Evolutionary conservation across 2,888 invertebrate genomes (phyloP).

Genomic region (Tromatobia lineatoria): DNA sequence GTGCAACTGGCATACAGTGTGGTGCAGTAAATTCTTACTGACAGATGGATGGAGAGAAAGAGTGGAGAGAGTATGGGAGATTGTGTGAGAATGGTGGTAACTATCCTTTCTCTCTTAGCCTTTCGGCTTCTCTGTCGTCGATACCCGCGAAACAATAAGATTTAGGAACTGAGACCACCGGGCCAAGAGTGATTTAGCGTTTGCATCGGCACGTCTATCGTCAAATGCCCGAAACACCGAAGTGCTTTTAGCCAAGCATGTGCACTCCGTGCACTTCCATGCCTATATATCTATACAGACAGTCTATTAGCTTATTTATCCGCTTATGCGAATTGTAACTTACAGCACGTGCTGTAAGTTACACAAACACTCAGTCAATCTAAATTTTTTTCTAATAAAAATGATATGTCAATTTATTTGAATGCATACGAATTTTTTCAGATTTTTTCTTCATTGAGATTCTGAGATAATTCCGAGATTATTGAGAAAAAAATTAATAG

Average conservation of each 20-base stretch:
- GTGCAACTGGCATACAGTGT: conserved; percentile 53
- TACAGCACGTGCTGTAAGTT: too few relatives aligned
- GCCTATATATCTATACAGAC: neutral
- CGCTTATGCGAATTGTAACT: neutral
- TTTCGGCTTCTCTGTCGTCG: conserved; percentile 10
- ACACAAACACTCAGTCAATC: too few relatives aligned
- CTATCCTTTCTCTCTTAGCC: conserved; percentile 10
- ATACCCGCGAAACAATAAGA: conserved; percentile 66
- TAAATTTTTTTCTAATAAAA: too few relatives aligned
- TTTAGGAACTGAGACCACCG: conserved; percentile 64
- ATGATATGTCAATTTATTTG: too few relatives aligned
- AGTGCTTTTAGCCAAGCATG: conserved; percentile 51
- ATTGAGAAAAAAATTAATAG: too few relatives aligned
- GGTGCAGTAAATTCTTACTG: conserved; percentile 61
- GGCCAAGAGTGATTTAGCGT: conserved; percentile 65
- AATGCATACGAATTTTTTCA: too few relatives aligned
- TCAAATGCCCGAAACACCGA: conserved; percentile 57
- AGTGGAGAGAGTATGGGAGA: neutral
- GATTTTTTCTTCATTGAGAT: too few relatives aligned
- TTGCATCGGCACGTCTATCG: conserved; percentile 61
- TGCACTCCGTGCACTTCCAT: conserved; percentile 13
- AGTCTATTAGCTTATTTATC: neutral
- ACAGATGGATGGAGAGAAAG: conserved; percentile 26
- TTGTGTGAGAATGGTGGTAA: conserved; percentile 3
- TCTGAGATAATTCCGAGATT: too few relatives aligned